These are phyloP conservation scores for Tipula vernalis DNA, from an alignment of 2,888 invertebrate species.

Conservation along the genomic window DNA sequence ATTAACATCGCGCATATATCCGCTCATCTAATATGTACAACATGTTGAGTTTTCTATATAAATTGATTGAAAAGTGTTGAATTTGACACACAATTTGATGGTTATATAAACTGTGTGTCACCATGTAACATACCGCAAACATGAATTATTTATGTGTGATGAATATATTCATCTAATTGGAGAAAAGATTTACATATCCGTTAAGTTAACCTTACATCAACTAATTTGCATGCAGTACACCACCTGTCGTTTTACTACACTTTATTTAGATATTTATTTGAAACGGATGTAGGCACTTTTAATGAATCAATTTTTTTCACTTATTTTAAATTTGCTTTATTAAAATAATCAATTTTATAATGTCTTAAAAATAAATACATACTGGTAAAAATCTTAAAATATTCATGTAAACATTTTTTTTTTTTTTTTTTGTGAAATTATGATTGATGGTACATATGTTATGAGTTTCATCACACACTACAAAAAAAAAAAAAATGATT, in stretches of 20 bases:
- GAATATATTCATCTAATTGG: background rate
- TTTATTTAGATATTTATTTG: background rate
- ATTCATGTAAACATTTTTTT: background rate
- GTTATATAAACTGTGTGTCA: background rate
- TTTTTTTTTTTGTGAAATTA: background rate
- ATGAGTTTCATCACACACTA: background rate
- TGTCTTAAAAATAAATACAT: background rate
- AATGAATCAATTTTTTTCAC: background rate
- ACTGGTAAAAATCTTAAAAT: background rate
- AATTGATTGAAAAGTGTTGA: background rate
- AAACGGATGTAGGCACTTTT: background rate
- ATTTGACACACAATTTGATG: background rate
- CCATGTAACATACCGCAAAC: background rate
- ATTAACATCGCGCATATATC: no score
- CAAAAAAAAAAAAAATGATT: background rate
- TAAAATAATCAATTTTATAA: background rate
- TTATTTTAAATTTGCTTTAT: background rate
- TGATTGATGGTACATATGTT: background rate
- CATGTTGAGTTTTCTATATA: background rate
- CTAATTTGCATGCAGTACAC: background rate
- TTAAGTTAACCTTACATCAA: background rate
- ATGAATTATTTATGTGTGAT: background rate
- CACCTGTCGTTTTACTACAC: background rate
- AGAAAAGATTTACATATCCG: background rate
- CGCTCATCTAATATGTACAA: no score